Evolutionary conservation across 2,888 invertebrate species (phyloP), one percentile per base, ranked within the genome.

Genomic region (Entomobrya proxima): DNA sequence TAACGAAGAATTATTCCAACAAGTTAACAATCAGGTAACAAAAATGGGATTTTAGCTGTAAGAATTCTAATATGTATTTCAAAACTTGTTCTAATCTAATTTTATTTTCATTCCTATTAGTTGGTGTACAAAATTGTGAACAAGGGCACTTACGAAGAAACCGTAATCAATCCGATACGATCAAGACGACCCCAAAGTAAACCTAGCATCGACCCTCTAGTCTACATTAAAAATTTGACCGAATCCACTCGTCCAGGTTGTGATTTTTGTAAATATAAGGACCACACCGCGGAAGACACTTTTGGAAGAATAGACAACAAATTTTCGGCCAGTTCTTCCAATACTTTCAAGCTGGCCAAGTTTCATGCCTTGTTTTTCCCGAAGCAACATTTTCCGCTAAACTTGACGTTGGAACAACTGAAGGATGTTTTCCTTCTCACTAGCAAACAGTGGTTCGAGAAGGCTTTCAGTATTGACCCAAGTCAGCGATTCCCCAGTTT

Each of bases 341-440:
- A 93, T 89, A 91, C 92, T 0, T 93, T 93, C 86, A 92, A 92
- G 88, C 88, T 92, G 37, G 92, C 92, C 69, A 91, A 91, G 50
- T 92, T 92, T 91, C 92, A 93, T 89, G 91, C 91, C 0, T 88
- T 93, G 27, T 91, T 92, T 77, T 90, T 92, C 30, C 89, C 91
- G 1, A 91, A 91, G 75, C 89, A 90, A 3, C 93, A 93, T 86
- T 91, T 92, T 86, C 92, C 92, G 0, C 86, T 92, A 5, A 90
- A 91, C 64, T 91, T 92, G 90, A 91, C 89, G 0, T 87, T 89
- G 32, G 90, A 90, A 58, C 90, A 91, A 74, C 91, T 92, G 44
- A 55, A 91, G 27, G 92, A 92, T 84, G 79, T 92, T 27, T 92
- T 92, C 55, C 61, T 89, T 88, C 84, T 91, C 4, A 91, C 92